These are phyloP conservation scores for Drosophila tropicalis DNA, from an alignment of 1,140 invertebrate species.

Conservation along the genomic window DNA sequence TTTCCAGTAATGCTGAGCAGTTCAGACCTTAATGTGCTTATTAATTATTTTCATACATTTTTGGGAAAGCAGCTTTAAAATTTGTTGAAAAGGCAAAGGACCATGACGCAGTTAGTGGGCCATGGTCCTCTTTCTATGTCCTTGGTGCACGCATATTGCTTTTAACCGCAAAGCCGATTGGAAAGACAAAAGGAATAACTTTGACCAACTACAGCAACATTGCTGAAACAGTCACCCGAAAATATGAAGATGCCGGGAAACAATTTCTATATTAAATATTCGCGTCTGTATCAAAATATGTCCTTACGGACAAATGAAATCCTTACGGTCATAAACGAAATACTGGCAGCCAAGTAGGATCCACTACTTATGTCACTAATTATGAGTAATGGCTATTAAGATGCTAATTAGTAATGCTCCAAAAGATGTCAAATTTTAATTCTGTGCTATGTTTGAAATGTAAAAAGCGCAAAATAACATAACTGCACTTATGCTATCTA, in stretches of 20 bases:
- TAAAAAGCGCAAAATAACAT: no score
- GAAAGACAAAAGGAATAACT: not conserved
- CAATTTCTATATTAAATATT: not conserved
- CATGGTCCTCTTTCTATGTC: not conserved
- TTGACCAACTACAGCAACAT: not conserved
- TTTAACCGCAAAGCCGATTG: conserved; percentile 14
- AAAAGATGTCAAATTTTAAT: no score
- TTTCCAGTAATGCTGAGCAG: not conserved
- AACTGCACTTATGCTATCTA: no score
- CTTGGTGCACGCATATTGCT: conserved; percentile 3
- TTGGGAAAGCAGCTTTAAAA: conserved; percentile 15
- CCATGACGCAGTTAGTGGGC: not conserved
- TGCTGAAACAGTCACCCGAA: not conserved
- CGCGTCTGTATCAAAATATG: no score
- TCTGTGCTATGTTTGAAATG: no score
- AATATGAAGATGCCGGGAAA: not conserved
- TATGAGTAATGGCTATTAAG: not conserved
- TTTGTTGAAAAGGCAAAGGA: not conserved
- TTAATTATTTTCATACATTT: conserved; percentile 19
- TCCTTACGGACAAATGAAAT: not conserved
- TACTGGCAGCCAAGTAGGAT: no score
- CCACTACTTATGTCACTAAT: no score
- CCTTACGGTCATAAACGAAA: no score
- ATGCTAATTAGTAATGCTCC: no score
- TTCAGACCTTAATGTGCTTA: not conserved